Evolutionary conservation across 1,140 invertebrate species (phyloP).

Genomic region (Monomorium pharaonis): DNA sequence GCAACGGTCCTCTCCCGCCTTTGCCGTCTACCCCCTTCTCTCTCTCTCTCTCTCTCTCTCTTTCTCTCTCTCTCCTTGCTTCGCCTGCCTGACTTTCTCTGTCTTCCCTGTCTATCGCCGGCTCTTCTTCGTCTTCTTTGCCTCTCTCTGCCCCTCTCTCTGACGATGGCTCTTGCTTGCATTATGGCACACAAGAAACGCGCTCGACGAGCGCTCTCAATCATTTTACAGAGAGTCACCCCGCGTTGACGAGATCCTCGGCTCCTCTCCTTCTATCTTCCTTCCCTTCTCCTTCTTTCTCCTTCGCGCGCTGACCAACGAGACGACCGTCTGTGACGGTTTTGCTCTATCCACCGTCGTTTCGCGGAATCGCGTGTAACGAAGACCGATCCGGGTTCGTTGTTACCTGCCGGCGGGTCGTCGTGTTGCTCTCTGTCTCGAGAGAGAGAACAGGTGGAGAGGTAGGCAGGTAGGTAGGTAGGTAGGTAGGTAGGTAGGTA

Average conservation of each 20-base stretch:
- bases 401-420: slow-evolving; percentile 35
- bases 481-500: too few relatives aligned
- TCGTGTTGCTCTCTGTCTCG: slow-evolving; percentile 3
- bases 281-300: not conserved
- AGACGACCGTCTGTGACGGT: slow-evolving; percentile 1
- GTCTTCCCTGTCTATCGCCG: not conserved
- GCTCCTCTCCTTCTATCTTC: slow-evolving; percentile 34
- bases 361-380: slow-evolving; percentile 19
- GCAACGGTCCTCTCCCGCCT: slow-evolving; percentile 3
- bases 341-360: not conserved
- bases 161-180: slow-evolving; percentile 46
- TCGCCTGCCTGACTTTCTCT: slow-evolving; percentile 23
- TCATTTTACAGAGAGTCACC: slow-evolving; percentile 60
- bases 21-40: not conserved
- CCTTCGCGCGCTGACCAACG: not conserved
- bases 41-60: slow-evolving; percentile 18
- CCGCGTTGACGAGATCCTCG: slow-evolving; percentile 49
- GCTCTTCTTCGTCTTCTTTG: slow-evolving; percentile 28
- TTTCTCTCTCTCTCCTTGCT: slow-evolving; percentile 16
- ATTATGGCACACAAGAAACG: slow-evolving; percentile 49
- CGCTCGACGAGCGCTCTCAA: slow-evolving; percentile 42
- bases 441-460: slow-evolving; percentile 51
- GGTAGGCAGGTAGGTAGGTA: not conserved
- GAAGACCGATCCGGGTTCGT: not conserved
- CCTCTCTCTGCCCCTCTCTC: slow-evolving; percentile 21